Evolutionary conservation across 2,113 vertebrate genomes (phyloP).

Genomic region (Neodontobutis hainanensis): DNA sequence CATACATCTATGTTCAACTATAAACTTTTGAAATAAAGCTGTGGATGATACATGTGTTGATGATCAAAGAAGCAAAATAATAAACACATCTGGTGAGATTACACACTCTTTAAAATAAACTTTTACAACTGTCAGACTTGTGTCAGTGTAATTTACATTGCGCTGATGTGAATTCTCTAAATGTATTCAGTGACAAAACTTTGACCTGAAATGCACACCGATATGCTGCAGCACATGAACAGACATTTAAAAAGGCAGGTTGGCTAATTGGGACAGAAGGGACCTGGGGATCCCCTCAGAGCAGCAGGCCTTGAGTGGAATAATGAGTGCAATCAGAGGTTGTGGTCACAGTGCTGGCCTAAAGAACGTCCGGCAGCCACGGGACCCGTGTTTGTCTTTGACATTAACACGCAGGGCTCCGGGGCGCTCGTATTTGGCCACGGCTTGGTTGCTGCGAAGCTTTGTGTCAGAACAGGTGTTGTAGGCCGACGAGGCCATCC

Average conservation of each 20-base stretch:
- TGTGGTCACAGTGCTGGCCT: slow-evolving; percentile 67
- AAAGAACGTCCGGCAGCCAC: slow-evolving; percentile 58
- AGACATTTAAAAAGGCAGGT: slow-evolving; percentile 55
- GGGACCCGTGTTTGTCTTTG: slow-evolving; percentile 78
- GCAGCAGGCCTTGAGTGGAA: slow-evolving; percentile 52
- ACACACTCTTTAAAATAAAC: too few species aligned
- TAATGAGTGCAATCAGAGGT: slow-evolving; percentile 73
- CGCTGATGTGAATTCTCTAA: slow-evolving; percentile 11
- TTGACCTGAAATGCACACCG: slow-evolving; percentile 43
- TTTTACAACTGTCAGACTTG: too few species aligned
- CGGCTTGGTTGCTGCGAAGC: slow-evolving; percentile 68
- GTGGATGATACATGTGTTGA: too few species aligned
- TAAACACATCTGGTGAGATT: too few species aligned
- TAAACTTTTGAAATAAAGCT: too few species aligned
- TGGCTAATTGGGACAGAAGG: slow-evolving; percentile 68
- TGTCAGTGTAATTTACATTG: neutral
- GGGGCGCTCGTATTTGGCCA: slow-evolving; percentile 74
- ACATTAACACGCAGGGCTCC: slow-evolving; percentile 70
- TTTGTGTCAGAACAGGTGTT: slow-evolving; percentile 78
- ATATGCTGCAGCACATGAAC: slow-evolving; percentile 49
- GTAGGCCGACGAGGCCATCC: slow-evolving; percentile 73
- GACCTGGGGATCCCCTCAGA: slow-evolving; percentile 43
- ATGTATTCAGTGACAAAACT: slow-evolving; percentile 38
- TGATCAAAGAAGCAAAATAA: too few species aligned
- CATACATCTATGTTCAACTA: too few species aligned